Evolutionary conservation across 2,888 invertebrate species (phyloP), one percentile per base, ranked within the genome.

Genomic region (Drymonia ruficornis): DNA sequence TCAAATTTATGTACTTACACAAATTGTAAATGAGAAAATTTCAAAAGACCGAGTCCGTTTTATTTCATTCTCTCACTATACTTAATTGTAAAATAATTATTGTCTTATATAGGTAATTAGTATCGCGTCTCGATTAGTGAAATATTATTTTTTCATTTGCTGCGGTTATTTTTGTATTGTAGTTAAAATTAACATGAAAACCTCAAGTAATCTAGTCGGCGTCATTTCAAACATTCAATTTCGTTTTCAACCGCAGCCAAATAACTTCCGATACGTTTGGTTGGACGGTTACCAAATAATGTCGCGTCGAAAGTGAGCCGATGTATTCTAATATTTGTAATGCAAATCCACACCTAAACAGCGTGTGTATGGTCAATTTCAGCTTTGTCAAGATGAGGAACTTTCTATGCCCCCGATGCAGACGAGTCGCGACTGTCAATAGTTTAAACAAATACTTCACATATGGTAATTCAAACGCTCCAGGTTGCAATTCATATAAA

Each of bases 321-420:
- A 67, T 70, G 52, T 72, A 70, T 70, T 65, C 67, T 63, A 72
- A 72, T 79, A 74, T 80, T 86, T 87, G 82, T 85, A 74, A 89
- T 86, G 89, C 82, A 86, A 88, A 89, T 87, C 69, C 70, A 77
- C 81, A 70, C 80, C 78, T 80, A 78, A 72, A 70, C 68, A 65
- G 58, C 52, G 61, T 63, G 57, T 70, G 71, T 82, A 78, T 83
- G 85, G 87, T 84, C 83, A 87, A 88, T 87, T 87, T 84, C 75
- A 77, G 80, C 75, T 82, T 84, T 84, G 88, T 87, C 79, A 81
- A 86, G 81, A 84, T 83, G 80, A 70, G 63, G 65, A 72, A 84
- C 90, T 91, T 91, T 91, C 90, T 89, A 83, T 71, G 88, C 59
- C 88, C 89, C 77, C 83, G 71, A 80, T 88, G 78, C 59, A 60